These are phyloP conservation scores for Progne subis DNA, from an alignment of 2,113 vertebrate genomes.

Conservation along the genomic window DNA sequence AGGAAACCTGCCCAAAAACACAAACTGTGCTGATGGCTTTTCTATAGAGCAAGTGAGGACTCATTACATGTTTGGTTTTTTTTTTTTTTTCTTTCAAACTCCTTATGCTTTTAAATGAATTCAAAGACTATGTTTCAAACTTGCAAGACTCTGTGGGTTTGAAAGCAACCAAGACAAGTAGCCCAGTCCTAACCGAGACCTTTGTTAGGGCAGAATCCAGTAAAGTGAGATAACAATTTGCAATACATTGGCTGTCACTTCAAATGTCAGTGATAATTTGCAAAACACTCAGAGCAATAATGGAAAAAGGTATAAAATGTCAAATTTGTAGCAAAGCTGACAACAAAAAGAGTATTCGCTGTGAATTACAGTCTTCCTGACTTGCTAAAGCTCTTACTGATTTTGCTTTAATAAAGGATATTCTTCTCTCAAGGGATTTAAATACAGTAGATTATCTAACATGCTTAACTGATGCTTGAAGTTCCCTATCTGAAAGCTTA, in stretches of 20 bases:
- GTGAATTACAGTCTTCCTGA: constrained; percentile 32
- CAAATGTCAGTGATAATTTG: constrained; percentile 46
- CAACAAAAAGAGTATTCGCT: constrained; percentile 29
- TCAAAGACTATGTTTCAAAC: constrained; percentile 6
- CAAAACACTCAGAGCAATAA: constrained; percentile 37
- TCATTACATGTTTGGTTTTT: neutral
- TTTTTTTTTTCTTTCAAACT: neutral
- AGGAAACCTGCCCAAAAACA: neutral
- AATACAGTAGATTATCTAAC: constrained; percentile 53
- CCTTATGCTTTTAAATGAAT: neutral
- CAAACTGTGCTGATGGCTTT: neutral
- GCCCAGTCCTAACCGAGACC: constrained; percentile 28
- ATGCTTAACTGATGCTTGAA: neutral
- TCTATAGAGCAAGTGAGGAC: neutral
- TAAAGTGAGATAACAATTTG: constrained; percentile 28
- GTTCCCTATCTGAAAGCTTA: constrained; percentile 2
- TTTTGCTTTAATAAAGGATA: constrained; percentile 49
- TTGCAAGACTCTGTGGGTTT: constrained; percentile 25
- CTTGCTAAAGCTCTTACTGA: constrained; percentile 28
- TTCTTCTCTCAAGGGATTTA: constrained; percentile 31
- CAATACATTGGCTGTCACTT: constrained; percentile 36
- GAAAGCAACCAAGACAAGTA: constrained; percentile 39
- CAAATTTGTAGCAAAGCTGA: constrained; percentile 39
- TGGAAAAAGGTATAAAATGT: neutral
- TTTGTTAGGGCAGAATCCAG: constrained; percentile 25